These are phyloP conservation scores for Bujurquina vittata DNA, from an alignment of 2,113 vertebrate genomes.

Conservation along the genomic window DNA sequence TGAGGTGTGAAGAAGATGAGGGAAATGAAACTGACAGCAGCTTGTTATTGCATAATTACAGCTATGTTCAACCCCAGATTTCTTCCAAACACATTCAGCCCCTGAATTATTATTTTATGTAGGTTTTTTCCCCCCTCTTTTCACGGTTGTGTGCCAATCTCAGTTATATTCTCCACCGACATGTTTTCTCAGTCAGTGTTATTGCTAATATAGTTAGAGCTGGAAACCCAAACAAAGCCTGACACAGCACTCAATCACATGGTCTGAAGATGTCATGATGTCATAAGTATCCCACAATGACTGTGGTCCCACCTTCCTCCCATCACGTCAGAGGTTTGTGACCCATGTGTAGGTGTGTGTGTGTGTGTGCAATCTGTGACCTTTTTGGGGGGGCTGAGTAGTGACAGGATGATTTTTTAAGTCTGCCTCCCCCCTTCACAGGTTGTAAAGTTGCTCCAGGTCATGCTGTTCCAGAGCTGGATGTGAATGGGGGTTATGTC, in stretches of 20 bases:
- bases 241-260: constrained; percentile 71
- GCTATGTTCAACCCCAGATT: constrained; percentile 26
- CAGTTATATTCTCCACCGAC: constrained; percentile 42
- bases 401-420: constrained; percentile 66
- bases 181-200: constrained; percentile 62
- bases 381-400: constrained; percentile 50
- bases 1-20: constrained; percentile 32
- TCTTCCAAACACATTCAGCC: constrained; percentile 16
- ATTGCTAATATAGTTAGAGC: constrained; percentile 47
- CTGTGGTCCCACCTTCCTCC: constrained; percentile 29
- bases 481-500: constrained; percentile 67
- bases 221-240: constrained; percentile 71
- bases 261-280: constrained; percentile 60
- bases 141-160: not conserved
- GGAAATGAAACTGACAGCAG: constrained; percentile 43
- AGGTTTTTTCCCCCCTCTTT: constrained; percentile 13
- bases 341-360: constrained; percentile 15
- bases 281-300: constrained; percentile 40
- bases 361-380: constrained; percentile 35
- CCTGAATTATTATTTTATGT: constrained; percentile 30
- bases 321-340: constrained; percentile 33
- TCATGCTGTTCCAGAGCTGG: constrained; percentile 45
- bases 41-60: constrained; percentile 46
- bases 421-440: constrained; percentile 9
- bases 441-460: constrained; percentile 72